Evolutionary conservation across 2,888 invertebrate genomes (phyloP).

Genomic region (Troides oblongomaculatus): DNA sequence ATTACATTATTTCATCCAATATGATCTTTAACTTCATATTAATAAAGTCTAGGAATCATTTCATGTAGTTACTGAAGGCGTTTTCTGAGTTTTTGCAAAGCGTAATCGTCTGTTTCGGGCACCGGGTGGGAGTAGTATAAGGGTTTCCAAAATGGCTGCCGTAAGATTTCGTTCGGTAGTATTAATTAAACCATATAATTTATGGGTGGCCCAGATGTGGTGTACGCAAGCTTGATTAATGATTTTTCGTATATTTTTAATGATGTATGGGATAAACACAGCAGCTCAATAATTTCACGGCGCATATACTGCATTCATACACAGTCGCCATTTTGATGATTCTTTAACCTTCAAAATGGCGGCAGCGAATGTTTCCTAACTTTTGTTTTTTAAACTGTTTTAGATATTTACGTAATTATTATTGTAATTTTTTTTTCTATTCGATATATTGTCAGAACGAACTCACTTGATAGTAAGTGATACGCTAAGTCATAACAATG

Average conservation of each 20-base stretch:
- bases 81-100: slow-evolving; percentile 52
- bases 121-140: slow-evolving; percentile 61
- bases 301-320: too few species aligned
- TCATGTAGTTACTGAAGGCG: slow-evolving; percentile 7
- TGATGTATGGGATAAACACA: neutral
- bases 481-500: too few species aligned
- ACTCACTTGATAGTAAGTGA: too few species aligned
- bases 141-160: slow-evolving; percentile 74
- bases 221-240: slow-evolving; percentile 69
- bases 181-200: slow-evolving; percentile 80
- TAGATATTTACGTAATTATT: too few species aligned
- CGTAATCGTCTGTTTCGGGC: slow-evolving; percentile 75
- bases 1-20: slow-evolving; percentile 33
- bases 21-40: neutral
- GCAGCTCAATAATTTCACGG: too few species aligned
- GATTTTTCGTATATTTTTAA: slow-evolving; percentile 52
- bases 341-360: too few species aligned
- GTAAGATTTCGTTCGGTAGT: slow-evolving; percentile 77
- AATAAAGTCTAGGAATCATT: slow-evolving; percentile 1
- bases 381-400: too few species aligned
- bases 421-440: too few species aligned
- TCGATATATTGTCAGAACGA: too few species aligned
- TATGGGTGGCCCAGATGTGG: slow-evolving; percentile 65
- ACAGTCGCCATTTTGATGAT: too few species aligned
- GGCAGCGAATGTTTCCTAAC: too few species aligned